Evolutionary conservation across 2,797 vertebrate genomes (phyloP).

Genomic region (Scomberomorus guttatus): DNA sequence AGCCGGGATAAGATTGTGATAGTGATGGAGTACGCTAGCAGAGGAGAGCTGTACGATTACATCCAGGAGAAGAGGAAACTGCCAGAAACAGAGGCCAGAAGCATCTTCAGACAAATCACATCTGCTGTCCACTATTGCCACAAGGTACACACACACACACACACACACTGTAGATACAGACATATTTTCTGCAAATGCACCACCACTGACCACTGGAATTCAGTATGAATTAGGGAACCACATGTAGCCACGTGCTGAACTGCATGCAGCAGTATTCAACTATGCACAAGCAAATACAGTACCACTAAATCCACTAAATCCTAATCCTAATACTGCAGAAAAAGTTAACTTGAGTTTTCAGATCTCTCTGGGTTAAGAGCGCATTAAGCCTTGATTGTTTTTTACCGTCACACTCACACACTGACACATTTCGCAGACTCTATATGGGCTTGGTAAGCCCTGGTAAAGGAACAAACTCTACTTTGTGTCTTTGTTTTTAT

Average conservation of each 20-base stretch:
- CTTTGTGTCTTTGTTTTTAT: slow-evolving; percentile 52
- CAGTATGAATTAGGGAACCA: slow-evolving; percentile 24
- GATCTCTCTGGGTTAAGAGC: slow-evolving; percentile 74
- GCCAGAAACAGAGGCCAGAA: slow-evolving; percentile 84
- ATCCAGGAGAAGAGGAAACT: slow-evolving; percentile 85
- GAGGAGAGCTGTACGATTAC: slow-evolving; percentile 89
- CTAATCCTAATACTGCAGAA: slow-evolving; percentile 74
- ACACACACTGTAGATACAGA: not conserved
- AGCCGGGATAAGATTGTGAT: slow-evolving; percentile 90
- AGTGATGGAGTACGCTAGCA: slow-evolving; percentile 89
- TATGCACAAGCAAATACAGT: slow-evolving; percentile 61
- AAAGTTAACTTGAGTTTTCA: slow-evolving; percentile 78
- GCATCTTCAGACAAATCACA: slow-evolving; percentile 88
- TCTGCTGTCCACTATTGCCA: slow-evolving; percentile 90
- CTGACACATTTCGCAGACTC: slow-evolving; percentile 68
- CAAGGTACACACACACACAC: slow-evolving; percentile 76
- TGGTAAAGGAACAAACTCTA: slow-evolving; percentile 33
- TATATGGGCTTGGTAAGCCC: slow-evolving; percentile 39
- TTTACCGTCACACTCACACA: slow-evolving; percentile 74
- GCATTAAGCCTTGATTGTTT: slow-evolving; percentile 66
- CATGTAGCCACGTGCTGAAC: slow-evolving; percentile 51
- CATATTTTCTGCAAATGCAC: not conserved
- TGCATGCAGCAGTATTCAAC: slow-evolving; percentile 29
- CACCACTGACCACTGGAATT: slow-evolving; percentile 9
- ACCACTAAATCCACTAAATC: slow-evolving; percentile 72